A percentile compares a stretch with the other conserved stretches of the same genome.
Evolutionary conservation across 30 jellyfish, hydroid and myxozoan genomes (phyloP).

Genomic region (Catostylus mosaicus): DNA sequence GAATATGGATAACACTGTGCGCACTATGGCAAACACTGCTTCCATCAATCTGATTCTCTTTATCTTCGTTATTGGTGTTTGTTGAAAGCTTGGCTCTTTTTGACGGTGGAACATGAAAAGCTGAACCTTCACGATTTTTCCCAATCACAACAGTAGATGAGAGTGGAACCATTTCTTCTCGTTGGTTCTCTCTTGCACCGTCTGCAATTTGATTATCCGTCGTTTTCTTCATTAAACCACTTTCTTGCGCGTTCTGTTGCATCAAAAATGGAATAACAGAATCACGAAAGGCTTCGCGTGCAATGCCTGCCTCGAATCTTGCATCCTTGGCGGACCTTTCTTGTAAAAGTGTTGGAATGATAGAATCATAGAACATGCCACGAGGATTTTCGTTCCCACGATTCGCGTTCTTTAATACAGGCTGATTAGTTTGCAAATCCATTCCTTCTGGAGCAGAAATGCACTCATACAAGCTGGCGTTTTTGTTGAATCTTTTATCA

Average conservation of each 20-base stretch:
- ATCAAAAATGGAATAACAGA: neutral
- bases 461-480: too few species aligned
- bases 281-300: neutral
- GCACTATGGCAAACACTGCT: neutral
- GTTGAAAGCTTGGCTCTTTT: conserved; percentile 3
- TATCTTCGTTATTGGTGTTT: neutral
- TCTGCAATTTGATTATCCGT: neutral
- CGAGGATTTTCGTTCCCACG: too few species aligned
- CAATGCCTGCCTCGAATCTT: too few species aligned
- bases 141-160: neutral
- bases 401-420: too few species aligned
- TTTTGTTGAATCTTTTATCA: neutral
- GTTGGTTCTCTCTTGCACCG: neutral
- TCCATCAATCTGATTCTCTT: too few species aligned
- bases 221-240: neutral
- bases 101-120: neutral
- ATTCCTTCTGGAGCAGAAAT: too few species aligned
- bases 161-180: neutral
- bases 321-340: too few species aligned
- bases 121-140: neutral
- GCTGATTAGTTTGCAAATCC: too few species aligned
- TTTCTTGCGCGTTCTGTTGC: neutral
- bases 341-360: too few species aligned
- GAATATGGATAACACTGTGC: neutral
- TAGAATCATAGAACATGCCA: too few species aligned